A percentile compares a stretch with the other conserved stretches of the same genome.
Evolutionary conservation across 37 sponge, comb jelly and placozoan species (phyloP).

Genomic region (Halichondria panicea): DNA sequence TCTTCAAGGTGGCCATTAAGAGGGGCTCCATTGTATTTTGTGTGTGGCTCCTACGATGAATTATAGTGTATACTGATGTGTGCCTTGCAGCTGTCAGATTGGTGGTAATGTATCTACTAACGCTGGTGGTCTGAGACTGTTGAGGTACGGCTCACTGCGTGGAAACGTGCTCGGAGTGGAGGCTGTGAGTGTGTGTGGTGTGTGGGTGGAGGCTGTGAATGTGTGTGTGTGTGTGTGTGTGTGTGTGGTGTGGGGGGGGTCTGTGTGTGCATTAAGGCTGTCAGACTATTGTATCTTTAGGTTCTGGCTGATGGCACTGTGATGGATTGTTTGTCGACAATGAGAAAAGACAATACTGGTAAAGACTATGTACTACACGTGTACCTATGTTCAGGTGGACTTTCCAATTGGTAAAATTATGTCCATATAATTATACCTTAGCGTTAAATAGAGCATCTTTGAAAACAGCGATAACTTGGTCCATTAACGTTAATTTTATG

Average conservation of each 20-base stretch:
- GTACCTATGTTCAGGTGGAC: not conserved
- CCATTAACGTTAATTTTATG: too few relatives aligned
- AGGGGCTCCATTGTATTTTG: too few relatives aligned
- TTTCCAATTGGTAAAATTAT: too few relatives aligned
- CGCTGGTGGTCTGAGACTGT: constrained; percentile 92
- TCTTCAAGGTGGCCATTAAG: too few relatives aligned
- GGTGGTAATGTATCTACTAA: constrained; percentile 97
- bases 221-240: not conserved
- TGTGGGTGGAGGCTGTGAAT: not conserved
- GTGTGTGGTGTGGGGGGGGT: not conserved
- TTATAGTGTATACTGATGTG: too few relatives aligned
- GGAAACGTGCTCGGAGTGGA: constrained; percentile 91
- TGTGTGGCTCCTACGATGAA: too few relatives aligned
- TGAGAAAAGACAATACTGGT: constrained; percentile 98
- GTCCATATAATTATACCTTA: too few relatives aligned
- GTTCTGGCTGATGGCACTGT: constrained; percentile 86
- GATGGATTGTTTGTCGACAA: constrained; percentile 72
- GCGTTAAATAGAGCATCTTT: too few relatives aligned
- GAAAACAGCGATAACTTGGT: too few relatives aligned
- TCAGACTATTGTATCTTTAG: constrained; percentile 15
- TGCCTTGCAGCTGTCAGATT: constrained; percentile 80
- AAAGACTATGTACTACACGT: too few relatives aligned
- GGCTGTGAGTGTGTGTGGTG: constrained; percentile 31
- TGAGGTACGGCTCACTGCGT: constrained; percentile 93
- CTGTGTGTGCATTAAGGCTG: too few relatives aligned